These are phyloP conservation scores for Varecia variegata DNA, from an alignment of 2,797 vertebrate genomes.

Conservation along the genomic window DNA sequence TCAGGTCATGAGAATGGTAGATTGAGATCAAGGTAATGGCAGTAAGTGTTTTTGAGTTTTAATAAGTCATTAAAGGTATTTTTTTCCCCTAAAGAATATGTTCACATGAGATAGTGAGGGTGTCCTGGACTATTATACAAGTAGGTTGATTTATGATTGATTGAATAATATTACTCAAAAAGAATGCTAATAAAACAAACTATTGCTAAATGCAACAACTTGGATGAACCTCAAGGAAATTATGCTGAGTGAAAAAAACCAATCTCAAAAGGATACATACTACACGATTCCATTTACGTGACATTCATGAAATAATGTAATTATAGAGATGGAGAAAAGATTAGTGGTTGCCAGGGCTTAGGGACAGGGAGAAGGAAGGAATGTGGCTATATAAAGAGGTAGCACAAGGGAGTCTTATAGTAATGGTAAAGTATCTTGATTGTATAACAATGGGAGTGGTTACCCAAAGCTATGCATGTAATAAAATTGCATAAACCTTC, in stretches of 20 bases:
- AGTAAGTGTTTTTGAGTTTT: background rate
- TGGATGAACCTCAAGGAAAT: constrained; percentile 20
- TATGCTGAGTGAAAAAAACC: background rate
- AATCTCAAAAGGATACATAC: constrained; percentile 16
- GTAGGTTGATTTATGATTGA: background rate
- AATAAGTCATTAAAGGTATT: background rate
- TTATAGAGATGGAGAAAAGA: background rate
- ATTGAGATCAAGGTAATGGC: background rate
- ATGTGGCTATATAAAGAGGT: background rate
- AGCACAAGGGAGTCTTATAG: background rate
- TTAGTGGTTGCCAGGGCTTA: background rate
- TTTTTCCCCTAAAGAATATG: background rate
- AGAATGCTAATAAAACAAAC: constrained; percentile 16
- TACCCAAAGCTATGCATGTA: background rate
- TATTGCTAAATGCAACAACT: constrained; percentile 30
- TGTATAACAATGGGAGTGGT: background rate
- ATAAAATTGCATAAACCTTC: background rate
- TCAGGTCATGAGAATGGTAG: background rate
- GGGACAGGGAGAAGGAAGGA: background rate
- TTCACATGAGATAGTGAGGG: background rate
- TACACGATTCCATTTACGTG: background rate
- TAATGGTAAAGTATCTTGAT: background rate
- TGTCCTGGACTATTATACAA: constrained; percentile 1
- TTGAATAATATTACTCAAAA: constrained; percentile 10
- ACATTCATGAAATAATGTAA: background rate